These are phyloP conservation scores for Calonectris borealis DNA, from an alignment of 2,113 vertebrate species.

Conservation along the genomic window DNA sequence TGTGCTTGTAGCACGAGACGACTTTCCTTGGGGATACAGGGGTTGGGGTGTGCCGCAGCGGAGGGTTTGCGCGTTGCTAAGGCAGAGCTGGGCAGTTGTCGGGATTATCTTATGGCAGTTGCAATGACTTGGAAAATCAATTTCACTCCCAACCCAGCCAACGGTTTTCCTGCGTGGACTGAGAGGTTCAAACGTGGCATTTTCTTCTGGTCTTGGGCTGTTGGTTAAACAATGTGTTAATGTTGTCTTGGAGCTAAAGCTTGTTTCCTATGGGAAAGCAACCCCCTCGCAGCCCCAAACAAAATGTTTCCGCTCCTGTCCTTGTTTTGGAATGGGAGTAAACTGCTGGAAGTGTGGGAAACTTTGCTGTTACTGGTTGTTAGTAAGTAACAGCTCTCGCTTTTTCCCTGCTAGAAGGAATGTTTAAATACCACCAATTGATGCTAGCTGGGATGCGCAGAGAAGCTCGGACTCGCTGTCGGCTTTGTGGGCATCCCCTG, in stretches of 20 bases:
- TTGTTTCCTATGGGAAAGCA: not conserved
- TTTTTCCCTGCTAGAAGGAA: not conserved
- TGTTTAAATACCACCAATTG: accelerated
- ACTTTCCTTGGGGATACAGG: accelerated
- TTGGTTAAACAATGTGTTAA: accelerated
- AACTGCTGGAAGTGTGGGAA: not conserved
- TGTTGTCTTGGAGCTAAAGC: not conserved
- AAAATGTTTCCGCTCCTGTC: not conserved
- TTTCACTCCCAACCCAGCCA: not conserved
- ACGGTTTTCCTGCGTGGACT: not conserved
- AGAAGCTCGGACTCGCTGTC: accelerated
- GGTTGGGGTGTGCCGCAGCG: accelerated
- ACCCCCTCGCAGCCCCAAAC: not conserved
- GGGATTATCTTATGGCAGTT: not conserved
- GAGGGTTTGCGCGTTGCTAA: accelerated
- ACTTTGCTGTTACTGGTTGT: not conserved
- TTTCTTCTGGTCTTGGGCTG: not conserved
- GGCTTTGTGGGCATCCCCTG: not conserved
- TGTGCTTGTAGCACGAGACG: accelerated
- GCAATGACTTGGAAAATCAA: not conserved
- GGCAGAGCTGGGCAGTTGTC: accelerated
- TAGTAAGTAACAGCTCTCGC: not conserved
- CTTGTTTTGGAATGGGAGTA: not conserved
- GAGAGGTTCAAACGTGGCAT: accelerated
- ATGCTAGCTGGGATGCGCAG: not conserved